Base-by-base conservation (phyloP, 2,888 invertebrate genomes). In the Caenorhabditis uteleia region DNA sequence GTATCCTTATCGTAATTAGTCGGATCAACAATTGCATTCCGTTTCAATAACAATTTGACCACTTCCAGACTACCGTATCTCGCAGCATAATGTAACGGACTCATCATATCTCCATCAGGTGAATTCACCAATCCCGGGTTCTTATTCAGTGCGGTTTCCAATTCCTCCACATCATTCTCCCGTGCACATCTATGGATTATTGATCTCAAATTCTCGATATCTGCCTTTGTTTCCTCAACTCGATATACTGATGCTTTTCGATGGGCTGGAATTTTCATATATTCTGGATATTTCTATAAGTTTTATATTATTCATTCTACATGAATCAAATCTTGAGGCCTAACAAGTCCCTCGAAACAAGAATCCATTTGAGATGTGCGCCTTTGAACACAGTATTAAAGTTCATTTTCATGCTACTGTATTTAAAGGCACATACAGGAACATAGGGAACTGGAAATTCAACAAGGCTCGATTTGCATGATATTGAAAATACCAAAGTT, bases 71-170 rank as follows among this genome's bases (percentile, higher is more conserved):
- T 54, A 10, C 71, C 67, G 27, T 74, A 71, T 39, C 71, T 51
- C 14, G 64, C 62, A 10, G 66, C 71, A 44, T 60, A 74, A 27
- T 74, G 74, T 6, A 74, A 61, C 0, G 74, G 62, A 3, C 68
- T 71, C 38, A 62, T 57, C 25, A 33, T 34, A 26, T 64, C 64
- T 3, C 16, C 23, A 45, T 64, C 64, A n/a, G 29, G 53, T 2
- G 10, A 2, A 29, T 57, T 64, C 12, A 48, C 53, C 4, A n/a
- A 14, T 10, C 36, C 48, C n/a, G 49, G 53, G 14, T 27, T 12
- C n/a, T 40, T 43, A n/a, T 21, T 26, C 10, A 64, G 23, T 0
- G 14, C 27, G 1, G 20, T 10, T 12, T 39, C 25, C 7, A 57
- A 23, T 14, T 39, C n/a, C 2, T 43, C 36, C 2, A 49, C 33